These are phyloP conservation scores for Anniella stebbinsi DNA, from an alignment of 2,797 vertebrate species.

Conservation along the genomic window DNA sequence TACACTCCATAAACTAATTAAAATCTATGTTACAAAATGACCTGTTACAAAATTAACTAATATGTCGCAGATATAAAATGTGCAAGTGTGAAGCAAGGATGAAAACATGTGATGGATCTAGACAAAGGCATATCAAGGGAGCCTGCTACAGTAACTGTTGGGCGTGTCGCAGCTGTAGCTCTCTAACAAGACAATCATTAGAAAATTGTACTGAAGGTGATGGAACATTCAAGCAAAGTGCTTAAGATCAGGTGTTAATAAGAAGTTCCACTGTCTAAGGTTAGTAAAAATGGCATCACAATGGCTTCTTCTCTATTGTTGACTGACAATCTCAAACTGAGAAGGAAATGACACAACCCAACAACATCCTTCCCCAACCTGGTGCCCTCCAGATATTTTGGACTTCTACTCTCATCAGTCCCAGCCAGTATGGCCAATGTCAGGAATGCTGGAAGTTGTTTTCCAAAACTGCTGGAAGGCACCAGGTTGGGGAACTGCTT, in stretches of 20 bases:
- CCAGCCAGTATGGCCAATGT: not conserved
- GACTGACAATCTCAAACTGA: not conserved
- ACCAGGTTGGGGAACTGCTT: too few relatives aligned
- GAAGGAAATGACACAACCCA: not conserved
- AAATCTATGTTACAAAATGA: not conserved
- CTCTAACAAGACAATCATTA: not conserved
- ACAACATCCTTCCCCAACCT: not conserved
- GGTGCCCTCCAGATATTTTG: not conserved
- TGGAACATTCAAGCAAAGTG: not conserved
- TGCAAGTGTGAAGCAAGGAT: not conserved
- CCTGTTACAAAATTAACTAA: not conserved
- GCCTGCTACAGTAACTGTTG: not conserved
- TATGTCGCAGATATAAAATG: not conserved
- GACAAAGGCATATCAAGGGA: not conserved
- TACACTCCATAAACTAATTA: not conserved
- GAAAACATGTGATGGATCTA: not conserved
- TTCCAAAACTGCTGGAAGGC: not conserved
- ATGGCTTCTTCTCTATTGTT: not conserved
- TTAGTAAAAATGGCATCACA: not conserved
- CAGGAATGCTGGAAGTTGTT: not conserved
- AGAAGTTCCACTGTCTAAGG: not conserved
- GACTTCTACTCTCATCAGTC: not conserved
- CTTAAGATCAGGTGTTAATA: not conserved
- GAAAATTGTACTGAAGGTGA: not conserved
- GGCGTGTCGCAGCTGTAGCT: not conserved